These are phyloP conservation scores for Micronycteris hirsuta DNA, from an alignment of 2,113 vertebrate species.

Conservation along the genomic window DNA sequence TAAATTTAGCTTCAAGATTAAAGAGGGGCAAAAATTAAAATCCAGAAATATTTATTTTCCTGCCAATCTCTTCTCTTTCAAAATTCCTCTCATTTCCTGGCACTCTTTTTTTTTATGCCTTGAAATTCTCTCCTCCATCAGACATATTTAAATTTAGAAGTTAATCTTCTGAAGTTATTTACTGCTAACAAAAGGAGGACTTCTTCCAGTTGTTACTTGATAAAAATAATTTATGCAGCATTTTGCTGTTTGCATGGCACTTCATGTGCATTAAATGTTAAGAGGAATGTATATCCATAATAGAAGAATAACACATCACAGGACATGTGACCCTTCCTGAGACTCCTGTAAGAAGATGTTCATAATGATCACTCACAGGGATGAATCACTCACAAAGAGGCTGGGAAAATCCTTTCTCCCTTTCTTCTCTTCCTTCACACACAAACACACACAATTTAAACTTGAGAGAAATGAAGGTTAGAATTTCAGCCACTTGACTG, in stretches of 20 bases:
- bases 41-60: background rate
- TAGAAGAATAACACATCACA: background rate
- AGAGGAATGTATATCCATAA: background rate
- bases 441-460: background rate
- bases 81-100: background rate
- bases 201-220: background rate
- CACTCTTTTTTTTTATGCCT: background rate
- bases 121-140: background rate
- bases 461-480: background rate
- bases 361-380: background rate
- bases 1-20: background rate
- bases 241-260: background rate
- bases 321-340: background rate
- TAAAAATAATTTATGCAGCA: background rate
- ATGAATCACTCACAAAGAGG: no score
- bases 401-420: background rate
- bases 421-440: background rate
- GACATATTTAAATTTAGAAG: background rate
- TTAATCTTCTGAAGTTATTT: background rate
- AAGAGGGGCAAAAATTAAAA: background rate
- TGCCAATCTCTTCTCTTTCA: background rate
- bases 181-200: background rate
- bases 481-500: background rate
- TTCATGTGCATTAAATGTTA: background rate
- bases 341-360: background rate